phyloP scores from a whole-genome alignment of 2,888 invertebrate species.

The Malacosoma neustria region DNA sequence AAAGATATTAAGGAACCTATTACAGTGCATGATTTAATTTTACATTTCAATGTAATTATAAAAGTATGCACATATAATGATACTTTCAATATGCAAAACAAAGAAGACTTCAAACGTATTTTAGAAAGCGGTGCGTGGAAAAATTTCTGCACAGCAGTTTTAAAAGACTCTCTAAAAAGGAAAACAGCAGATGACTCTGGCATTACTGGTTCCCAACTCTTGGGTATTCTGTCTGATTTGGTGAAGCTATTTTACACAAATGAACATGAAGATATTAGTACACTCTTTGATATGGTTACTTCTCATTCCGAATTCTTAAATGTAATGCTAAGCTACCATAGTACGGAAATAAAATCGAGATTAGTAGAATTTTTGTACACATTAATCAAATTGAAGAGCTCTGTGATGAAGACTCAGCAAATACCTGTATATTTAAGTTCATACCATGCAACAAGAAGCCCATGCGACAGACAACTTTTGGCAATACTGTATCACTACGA shows the following conservation, averaged over 20 bases:
- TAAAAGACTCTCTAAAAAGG: constrained; percentile 79
- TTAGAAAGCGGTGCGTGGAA: constrained; percentile 70
- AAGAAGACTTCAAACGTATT: constrained; percentile 48
- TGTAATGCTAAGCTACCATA: constrained; percentile 74
- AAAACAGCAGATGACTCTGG: constrained; percentile 40
- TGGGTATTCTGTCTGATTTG: constrained; percentile 72
- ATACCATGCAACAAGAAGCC: constrained; percentile 82
- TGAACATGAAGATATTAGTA: constrained; percentile 60
- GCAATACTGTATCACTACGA: constrained; percentile 82
- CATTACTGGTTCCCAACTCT: constrained; percentile 53
- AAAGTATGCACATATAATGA: constrained; percentile 41
- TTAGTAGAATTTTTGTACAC: constrained; percentile 78
- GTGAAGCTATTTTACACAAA: constrained; percentile 71
- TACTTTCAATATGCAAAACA: constrained; percentile 23
- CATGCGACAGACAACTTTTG: constrained; percentile 81
- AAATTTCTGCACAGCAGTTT: constrained; percentile 75
- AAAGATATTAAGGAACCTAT: constrained; percentile 48
- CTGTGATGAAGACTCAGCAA: constrained; percentile 79
- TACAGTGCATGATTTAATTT: constrained; percentile 29
- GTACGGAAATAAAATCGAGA: constrained; percentile 71
- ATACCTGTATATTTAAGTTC: constrained; percentile 85
- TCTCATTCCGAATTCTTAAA: constrained; percentile 86
- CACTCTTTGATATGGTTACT: constrained; percentile 82
- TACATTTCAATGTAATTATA: constrained; percentile 39
- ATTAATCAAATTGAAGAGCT: constrained; percentile 77